Conservation (phyloP, 92 coral and sea anemone genomes). For the Zoanthus sansibaricus region DNA sequence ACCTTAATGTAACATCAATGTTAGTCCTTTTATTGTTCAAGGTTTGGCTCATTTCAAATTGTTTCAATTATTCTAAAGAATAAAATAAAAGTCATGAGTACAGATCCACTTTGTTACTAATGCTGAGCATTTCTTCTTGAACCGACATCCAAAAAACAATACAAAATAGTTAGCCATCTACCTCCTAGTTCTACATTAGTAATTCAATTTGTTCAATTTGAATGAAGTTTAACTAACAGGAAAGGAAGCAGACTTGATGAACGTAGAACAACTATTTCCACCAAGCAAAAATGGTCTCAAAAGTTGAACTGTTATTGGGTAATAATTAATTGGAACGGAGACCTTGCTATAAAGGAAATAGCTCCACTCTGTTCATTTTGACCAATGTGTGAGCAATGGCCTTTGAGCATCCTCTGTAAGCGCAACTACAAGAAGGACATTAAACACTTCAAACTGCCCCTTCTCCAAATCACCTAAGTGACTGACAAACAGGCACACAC, state of each 20-base stretch:
- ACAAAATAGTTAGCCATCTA: not conserved
- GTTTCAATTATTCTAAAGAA: no score
- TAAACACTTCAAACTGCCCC: constrained; percentile 88
- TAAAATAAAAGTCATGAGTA: no score
- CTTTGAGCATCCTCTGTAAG: constrained; percentile 97
- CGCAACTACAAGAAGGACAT: constrained; percentile 95
- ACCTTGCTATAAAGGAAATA: constrained; percentile 52
- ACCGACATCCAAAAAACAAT: not conserved
- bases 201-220: not conserved
- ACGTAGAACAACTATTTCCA: constrained; percentile 56
- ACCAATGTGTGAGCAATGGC: constrained; percentile 97
- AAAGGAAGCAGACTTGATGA: constrained; percentile 53
- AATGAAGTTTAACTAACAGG: not conserved
- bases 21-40: no score
- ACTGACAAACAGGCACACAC: not conserved
- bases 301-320: constrained; percentile 9
- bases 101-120: no score
- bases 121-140: no score
- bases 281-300: constrained; percentile 47
- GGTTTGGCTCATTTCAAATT: no score
- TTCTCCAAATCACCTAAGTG: constrained; percentile 24
- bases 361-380: constrained; percentile 54
- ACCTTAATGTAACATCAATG: no score
- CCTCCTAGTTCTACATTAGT: not conserved
- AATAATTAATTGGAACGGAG: constrained; percentile 49